Percentiles rank a stretch among this genome's conserved stretches.
These are phyloP conservation scores for Sphaerodactylus townsendi DNA, from an alignment of 2,113 vertebrate genomes.

Conservation along the genomic window DNA sequence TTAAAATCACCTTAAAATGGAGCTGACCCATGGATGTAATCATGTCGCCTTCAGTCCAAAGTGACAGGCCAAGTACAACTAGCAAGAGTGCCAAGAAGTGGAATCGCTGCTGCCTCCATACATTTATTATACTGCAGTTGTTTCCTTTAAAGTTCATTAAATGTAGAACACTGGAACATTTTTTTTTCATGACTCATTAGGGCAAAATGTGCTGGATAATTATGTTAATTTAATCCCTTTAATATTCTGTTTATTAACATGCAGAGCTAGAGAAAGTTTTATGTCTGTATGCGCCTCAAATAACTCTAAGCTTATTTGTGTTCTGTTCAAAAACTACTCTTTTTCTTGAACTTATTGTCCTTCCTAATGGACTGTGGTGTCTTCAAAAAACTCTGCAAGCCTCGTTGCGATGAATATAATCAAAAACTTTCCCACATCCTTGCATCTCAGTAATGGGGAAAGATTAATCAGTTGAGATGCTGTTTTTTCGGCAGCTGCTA, in stretches of 20 bases:
- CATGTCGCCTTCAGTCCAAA: too few relatives aligned
- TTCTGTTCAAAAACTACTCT: background rate
- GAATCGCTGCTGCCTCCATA: slow-evolving; percentile 1
- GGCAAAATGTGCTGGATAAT: background rate
- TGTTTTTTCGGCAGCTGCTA: background rate
- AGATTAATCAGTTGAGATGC: slow-evolving; percentile 19
- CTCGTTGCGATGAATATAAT: slow-evolving; percentile 13
- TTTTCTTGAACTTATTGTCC: background rate
- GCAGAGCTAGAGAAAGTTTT: background rate
- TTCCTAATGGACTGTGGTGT: background rate
- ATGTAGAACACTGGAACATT: background rate
- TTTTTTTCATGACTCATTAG: slow-evolving; percentile 10
- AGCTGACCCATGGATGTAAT: too few relatives aligned
- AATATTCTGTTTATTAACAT: slow-evolving; percentile 9
- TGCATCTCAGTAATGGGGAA: background rate
- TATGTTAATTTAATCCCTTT: slow-evolving; percentile 5
- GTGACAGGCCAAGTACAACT: too few relatives aligned
- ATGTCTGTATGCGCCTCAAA: background rate
- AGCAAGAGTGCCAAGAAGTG: background rate
- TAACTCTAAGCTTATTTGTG: background rate
- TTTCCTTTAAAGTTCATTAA: background rate
- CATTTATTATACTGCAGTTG: background rate
- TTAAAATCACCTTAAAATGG: too few relatives aligned
- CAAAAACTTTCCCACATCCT: slow-evolving; percentile 31
- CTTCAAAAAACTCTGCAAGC: background rate